These are phyloP conservation scores for Bombus breviceps DNA, from an alignment of 1,140 invertebrate species.

Conservation along the genomic window DNA sequence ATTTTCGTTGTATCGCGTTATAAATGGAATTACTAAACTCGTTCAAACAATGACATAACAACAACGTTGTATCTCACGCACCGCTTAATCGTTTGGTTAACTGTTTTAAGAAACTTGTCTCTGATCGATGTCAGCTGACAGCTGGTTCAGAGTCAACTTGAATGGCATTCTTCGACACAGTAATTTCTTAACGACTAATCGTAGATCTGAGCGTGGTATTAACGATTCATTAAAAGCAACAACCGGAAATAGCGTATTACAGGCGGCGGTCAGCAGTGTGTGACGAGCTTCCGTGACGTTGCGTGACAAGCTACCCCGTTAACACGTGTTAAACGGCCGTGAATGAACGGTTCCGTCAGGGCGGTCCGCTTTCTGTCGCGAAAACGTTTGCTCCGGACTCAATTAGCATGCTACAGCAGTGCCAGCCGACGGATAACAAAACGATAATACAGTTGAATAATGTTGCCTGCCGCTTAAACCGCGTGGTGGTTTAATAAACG, in stretches of 20 bases:
- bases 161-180: no score
- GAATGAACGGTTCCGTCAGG: constrained; percentile 45
- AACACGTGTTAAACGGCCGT: constrained; percentile 53
- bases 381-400: constrained; percentile 43
- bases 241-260: neutral
- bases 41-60: no score
- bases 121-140: no score
- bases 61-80: no score
- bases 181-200: no score
- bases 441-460: constrained; percentile 56
- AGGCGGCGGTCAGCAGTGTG: neutral
- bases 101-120: no score
- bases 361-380: constrained; percentile 28
- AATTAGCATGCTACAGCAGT: constrained; percentile 51
- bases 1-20: no score
- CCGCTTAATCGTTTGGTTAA: no score
- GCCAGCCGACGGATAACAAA: constrained; percentile 38
- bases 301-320: constrained; percentile 51
- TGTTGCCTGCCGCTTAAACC: constrained; percentile 11
- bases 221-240: constrained; percentile 9
- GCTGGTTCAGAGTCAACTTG: no score
- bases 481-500: constrained; percentile 59
- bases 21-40: no score
- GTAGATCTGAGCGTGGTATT: neutral
- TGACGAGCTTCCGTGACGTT: constrained; percentile 49